Percentiles rank a stretch among this genome's conserved stretches.
Evolutionary conservation across 2,888 invertebrate genomes (phyloP).

Genomic region (Diadegma fenestrale): DNA sequence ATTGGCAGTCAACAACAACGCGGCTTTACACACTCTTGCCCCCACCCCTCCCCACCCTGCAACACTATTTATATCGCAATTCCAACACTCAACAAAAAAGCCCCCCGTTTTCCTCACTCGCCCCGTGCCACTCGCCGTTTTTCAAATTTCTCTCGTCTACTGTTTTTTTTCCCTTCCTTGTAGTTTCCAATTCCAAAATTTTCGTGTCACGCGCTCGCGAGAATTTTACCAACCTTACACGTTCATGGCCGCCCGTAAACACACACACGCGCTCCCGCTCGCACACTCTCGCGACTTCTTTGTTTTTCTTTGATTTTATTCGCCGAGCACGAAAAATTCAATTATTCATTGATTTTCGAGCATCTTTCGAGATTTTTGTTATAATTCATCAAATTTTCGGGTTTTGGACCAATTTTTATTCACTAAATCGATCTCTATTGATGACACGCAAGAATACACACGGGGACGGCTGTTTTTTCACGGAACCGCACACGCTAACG

Average conservation of each 20-base stretch:
- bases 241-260: constrained; percentile 35
- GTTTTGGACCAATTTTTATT: not conserved
- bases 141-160: not conserved
- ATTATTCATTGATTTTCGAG: not conserved
- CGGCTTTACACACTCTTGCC: not conserved
- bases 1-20: constrained; percentile 21
- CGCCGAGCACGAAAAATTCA: not conserved
- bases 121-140: not conserved
- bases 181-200: not conserved
- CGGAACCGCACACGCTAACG: constrained; percentile 19
- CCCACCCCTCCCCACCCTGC: not conserved
- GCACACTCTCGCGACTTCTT: not conserved
- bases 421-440: not conserved
- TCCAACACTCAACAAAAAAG: not conserved
- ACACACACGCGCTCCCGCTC: not conserved
- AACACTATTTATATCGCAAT: constrained; percentile 8
- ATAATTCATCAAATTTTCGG: not conserved
- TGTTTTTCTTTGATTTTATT: constrained; percentile 8
- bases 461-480: constrained; percentile 15
- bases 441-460: not conserved
- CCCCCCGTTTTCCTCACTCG: not conserved
- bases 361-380: not conserved
- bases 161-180: not conserved
- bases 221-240: not conserved
- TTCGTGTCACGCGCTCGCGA: not conserved